These are phyloP conservation scores for Mythimna ferrago DNA, from an alignment of 2,888 invertebrate genomes.

Conservation along the genomic window DNA sequence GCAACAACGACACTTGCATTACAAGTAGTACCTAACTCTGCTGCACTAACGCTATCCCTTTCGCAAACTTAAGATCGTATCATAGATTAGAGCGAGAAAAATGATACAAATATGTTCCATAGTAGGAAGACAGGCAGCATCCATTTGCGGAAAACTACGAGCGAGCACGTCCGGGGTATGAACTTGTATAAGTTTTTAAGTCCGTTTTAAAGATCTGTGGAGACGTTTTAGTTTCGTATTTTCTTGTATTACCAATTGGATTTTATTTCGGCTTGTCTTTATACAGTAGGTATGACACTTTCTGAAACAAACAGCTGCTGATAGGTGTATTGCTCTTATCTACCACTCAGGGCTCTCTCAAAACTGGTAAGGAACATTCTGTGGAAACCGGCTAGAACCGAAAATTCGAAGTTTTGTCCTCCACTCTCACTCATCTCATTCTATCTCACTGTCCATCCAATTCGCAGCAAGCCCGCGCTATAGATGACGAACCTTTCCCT, in stretches of 20 bases:
- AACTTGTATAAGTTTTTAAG: conserved; percentile 60
- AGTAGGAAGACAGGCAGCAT: conserved; percentile 71
- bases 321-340: not conserved
- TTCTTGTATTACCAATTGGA: conserved; percentile 37
- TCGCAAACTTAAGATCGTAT: conserved; percentile 13
- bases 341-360: not conserved
- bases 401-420: too few species aligned
- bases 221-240: conserved; percentile 36
- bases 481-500: too few species aligned
- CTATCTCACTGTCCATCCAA: too few species aligned
- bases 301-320: not conserved
- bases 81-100: conserved; percentile 37
- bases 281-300: not conserved
- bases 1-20: conserved; percentile 61
- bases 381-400: too few species aligned
- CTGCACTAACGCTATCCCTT: conserved; percentile 23
- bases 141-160: conserved; percentile 71
- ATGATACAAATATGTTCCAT: conserved; percentile 42
- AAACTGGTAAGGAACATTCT: too few species aligned
- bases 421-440: too few species aligned
- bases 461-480: too few species aligned
- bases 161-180: conserved; percentile 61
- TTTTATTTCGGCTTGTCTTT: conserved; percentile 5
- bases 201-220: conserved; percentile 43
- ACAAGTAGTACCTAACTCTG: conserved; percentile 47